A percentile compares a stretch with the other conserved stretches of the same genome.
These are phyloP conservation scores for Apis cerana DNA, from an alignment of 1,140 invertebrate genomes.

Conservation along the genomic window DNA sequence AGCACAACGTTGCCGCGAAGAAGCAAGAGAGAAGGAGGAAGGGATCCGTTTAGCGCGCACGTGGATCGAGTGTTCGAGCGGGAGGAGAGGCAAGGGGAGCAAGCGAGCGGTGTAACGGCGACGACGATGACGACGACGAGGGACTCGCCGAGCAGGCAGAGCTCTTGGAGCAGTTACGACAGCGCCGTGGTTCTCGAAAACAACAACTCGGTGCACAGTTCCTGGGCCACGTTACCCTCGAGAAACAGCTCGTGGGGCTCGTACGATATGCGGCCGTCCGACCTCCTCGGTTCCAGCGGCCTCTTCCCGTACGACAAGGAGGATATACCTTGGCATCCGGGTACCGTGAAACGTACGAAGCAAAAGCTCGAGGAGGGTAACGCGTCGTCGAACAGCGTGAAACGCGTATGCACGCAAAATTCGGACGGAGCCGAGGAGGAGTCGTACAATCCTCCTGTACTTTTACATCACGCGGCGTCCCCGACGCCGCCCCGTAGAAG, in stretches of 20 bases:
- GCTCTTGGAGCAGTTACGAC: constrained; percentile 91
- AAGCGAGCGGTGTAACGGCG: too few species aligned
- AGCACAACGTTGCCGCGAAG: constrained; percentile 53
- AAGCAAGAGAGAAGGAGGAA: constrained; percentile 74
- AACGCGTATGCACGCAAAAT: constrained; percentile 81
- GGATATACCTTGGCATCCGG: constrained; percentile 85
- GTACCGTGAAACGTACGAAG: constrained; percentile 87
- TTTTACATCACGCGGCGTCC: constrained; percentile 75
- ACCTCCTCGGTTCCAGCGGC: constrained; percentile 77
- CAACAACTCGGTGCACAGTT: constrained; percentile 88
- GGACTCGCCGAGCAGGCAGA: constrained; percentile 83
- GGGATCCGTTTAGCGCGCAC: constrained; percentile 87
- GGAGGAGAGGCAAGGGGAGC: constrained; percentile 83
- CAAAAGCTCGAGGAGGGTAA: constrained; percentile 86
- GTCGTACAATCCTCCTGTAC: constrained; percentile 71
- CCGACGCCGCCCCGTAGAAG: constrained; percentile 70
- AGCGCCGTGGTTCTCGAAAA: constrained; percentile 85
- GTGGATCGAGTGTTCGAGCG: constrained; percentile 87
- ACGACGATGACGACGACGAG: constrained; percentile 37
- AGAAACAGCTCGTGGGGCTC: constrained; percentile 89
- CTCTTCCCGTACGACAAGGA: constrained; percentile 84
- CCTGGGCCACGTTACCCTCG: constrained; percentile 88
- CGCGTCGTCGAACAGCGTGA: constrained; percentile 75
- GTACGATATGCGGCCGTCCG: constrained; percentile 84
- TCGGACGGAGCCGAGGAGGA: constrained; percentile 71